Base-by-base conservation (phyloP, 2,888 invertebrate genomes). In the Pollenia angustigena region DNA sequence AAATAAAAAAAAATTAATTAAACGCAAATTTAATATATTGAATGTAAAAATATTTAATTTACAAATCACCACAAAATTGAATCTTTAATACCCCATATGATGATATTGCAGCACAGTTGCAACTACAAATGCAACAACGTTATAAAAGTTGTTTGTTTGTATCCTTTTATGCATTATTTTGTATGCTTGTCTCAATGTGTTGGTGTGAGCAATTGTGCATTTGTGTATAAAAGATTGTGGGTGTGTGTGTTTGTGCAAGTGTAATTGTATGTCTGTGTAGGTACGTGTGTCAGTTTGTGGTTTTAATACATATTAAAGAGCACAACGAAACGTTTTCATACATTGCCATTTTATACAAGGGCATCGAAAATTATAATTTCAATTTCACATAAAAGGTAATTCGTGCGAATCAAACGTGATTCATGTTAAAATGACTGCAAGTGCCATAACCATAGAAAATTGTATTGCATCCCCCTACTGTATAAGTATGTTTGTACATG, bases 341-440 rank as follows among this genome's bases (percentile, higher is more conserved):
- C 75, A 69, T 79, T 78, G 42, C 71, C 81, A 72, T 83, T 78
- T 52, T 54, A 81, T 88, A 88, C 72, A 84, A 89, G 89, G 88
- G 88, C 89, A 90, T 88, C 89, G 90, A 89, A 91, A 91, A 91
- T 91, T 91, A 90, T 91, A 91, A 92, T 92, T 92, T 92, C 90
- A 92, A 92, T 92, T 92, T 92, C 90, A 89, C 90, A 90, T 90
- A 91, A 91, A 93, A 92, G 90, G 90, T 91, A 91, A 91, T 92
- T 91, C 92, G 93, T 92, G 92, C 92, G 92, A 90, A 92, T 91
- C 91, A 92, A 92, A 92, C 92, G 93, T 92, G 92, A 92, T 92
- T 90, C 91, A 91, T 91, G 90, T 89, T 88, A 88, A 91, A 91
- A 91, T 91, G 90, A 92, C 91, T 91, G 91, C 91, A 90, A 89